phyloP scores from a whole-genome alignment of 2,797 vertebrate genomes.

The Perdix hodgsoniae region DNA sequence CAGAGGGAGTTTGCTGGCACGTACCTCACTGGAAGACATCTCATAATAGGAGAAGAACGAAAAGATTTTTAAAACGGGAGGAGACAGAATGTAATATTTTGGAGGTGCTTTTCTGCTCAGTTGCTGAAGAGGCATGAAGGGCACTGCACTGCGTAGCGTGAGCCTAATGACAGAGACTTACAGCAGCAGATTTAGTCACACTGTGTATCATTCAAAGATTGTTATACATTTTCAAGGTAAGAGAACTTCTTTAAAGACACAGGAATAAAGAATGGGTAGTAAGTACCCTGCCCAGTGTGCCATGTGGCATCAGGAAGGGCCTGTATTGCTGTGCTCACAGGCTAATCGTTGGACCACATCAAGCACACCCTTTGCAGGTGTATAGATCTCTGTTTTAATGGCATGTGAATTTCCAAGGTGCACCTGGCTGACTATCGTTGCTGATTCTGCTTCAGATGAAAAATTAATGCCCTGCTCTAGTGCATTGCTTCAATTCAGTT shows the following conservation, averaged over 20 bases:
- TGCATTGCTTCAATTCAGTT: background rate
- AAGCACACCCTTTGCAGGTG: rapidly evolving
- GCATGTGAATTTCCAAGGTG: background rate
- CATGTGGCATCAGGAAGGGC: background rate
- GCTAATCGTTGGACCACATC: background rate
- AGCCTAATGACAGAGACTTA: background rate
- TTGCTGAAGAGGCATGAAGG: background rate
- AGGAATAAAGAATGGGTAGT: background rate
- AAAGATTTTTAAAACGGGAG: background rate
- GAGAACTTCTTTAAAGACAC: background rate
- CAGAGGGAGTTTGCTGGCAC: background rate
- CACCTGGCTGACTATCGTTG: background rate
- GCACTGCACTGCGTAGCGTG: rapidly evolving
- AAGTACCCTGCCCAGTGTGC: background rate
- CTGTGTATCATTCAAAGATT: background rate
- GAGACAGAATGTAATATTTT: background rate
- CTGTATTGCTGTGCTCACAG: background rate
- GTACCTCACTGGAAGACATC: background rate
- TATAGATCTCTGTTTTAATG: background rate
- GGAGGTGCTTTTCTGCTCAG: background rate
- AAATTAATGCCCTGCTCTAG: background rate
- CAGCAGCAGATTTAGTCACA: background rate
- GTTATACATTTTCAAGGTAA: background rate
- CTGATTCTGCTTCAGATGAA: constrained; percentile 5
- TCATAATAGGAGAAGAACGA: background rate